Percentiles rank a stretch among this genome's conserved stretches.
phyloP scores from a whole-genome alignment of 2,888 invertebrate genomes.

The Metalampra italica region DNA sequence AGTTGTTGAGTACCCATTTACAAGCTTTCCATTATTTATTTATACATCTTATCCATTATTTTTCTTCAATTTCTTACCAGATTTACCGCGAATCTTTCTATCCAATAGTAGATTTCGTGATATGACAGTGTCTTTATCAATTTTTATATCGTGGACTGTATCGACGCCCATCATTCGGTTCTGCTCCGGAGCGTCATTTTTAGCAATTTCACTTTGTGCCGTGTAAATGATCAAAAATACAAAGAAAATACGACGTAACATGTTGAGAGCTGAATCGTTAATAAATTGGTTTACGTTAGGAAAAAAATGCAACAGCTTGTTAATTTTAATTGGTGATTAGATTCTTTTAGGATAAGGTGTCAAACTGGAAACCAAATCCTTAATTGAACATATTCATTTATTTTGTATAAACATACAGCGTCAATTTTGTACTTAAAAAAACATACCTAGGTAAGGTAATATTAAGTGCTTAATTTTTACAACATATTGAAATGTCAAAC shows the following conservation, averaged over 20 bases:
- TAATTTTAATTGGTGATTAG: neutral
- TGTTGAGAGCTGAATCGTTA: neutral
- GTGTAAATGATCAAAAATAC: conserved; percentile 14
- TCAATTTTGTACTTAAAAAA: no score
- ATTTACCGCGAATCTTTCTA: conserved; percentile 30
- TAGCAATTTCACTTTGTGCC: conserved; percentile 1
- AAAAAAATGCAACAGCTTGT: neutral
- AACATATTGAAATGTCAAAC: no score
- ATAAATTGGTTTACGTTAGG: neutral
- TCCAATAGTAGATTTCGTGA: conserved; percentile 50
- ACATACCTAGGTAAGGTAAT: no score
- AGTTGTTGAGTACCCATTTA: no score
- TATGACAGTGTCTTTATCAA: conserved; percentile 59
- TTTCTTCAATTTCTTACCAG: no score
- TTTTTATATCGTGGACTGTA: conserved; percentile 40
- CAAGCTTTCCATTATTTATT: no score
- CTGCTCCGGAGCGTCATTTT: conserved; percentile 18
- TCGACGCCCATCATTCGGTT: conserved; percentile 48
- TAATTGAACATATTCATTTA: no score
- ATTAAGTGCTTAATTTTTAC: no score
- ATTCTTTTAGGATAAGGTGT: no score
- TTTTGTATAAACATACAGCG: no score
- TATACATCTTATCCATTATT: no score
- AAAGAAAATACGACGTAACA: conserved; percentile 3
- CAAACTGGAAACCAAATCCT: no score